A percentile compares a stretch with the other conserved stretches of the same genome.
Evolutionary conservation across 1,140 invertebrate genomes (phyloP).

Genomic region (Zaprionus taronus): DNA sequence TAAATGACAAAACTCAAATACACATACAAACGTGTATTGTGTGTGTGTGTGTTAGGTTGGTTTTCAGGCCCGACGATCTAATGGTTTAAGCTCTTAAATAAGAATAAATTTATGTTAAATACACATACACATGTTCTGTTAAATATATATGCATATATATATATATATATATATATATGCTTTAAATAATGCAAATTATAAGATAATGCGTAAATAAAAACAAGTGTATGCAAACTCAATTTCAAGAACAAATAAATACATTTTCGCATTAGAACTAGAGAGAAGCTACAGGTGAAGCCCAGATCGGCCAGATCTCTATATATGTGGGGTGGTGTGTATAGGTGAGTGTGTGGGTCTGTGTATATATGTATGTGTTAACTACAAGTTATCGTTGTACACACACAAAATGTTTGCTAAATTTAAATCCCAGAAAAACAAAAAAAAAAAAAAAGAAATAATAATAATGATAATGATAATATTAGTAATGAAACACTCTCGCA

Average conservation of each 20-base stretch:
- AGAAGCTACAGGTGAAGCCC: constrained; percentile 43
- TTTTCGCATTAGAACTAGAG: constrained; percentile 33
- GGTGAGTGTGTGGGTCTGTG: neutral
- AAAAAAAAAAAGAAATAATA: constrained; percentile 10
- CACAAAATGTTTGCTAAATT: neutral
- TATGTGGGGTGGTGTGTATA: constrained; percentile 3
- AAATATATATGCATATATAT: constrained; percentile 40
- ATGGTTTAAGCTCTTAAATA: constrained; percentile 55
- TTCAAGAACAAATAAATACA: constrained; percentile 62
- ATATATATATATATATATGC: constrained; percentile 21
- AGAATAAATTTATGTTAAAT: constrained; percentile 58
- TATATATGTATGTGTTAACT: constrained; percentile 15
- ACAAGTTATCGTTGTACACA: constrained; percentile 13
- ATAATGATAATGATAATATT: constrained; percentile 5
- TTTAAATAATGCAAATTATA: constrained; percentile 44
- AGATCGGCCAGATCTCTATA: constrained; percentile 7
- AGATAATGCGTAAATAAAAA: constrained; percentile 60
- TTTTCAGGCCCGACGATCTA: constrained; percentile 12
- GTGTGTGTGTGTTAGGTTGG: constrained; percentile 20
- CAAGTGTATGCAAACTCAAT: constrained; percentile 52
- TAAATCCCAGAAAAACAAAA: neutral
- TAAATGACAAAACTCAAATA: constrained; percentile 6
- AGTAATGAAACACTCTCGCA: constrained; percentile 13
- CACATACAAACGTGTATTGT: neutral
- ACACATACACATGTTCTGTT: constrained; percentile 27